Percentiles rank a stretch among this genome's conserved stretches.
phyloP scores from a whole-genome alignment of 2,888 invertebrate genomes.

The Clivina fossor region DNA sequence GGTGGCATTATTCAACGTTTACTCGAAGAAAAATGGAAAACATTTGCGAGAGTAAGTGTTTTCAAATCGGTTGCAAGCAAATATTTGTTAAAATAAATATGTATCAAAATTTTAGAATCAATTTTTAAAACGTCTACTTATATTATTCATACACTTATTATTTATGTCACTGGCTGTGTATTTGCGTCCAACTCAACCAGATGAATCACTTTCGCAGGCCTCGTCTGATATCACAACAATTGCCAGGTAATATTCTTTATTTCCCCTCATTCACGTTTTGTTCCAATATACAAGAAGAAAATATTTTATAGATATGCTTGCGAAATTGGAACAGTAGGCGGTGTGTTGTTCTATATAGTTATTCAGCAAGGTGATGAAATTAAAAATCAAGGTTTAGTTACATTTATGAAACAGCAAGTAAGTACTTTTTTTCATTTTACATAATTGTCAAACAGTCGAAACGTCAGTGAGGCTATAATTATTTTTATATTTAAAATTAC shows the following conservation, averaged over 20 bases:
- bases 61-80: not conserved
- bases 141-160: constrained; percentile 84
- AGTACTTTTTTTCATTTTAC: too few species aligned
- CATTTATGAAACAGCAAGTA: constrained; percentile 91
- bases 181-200: constrained; percentile 73
- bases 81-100: constrained; percentile 4
- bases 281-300: too few species aligned
- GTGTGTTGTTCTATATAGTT: constrained; percentile 85
- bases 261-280: too few species aligned
- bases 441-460: too few species aligned
- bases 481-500: too few species aligned
- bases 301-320: constrained; percentile 78
- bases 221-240: too few species aligned
- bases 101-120: constrained; percentile 67
- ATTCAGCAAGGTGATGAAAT: constrained; percentile 94
- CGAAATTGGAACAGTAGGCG: constrained; percentile 82
- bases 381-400: constrained; percentile 86
- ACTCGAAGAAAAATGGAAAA: constrained; percentile 99
- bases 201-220: constrained; percentile 57
- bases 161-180: constrained; percentile 90
- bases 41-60: constrained; percentile 82
- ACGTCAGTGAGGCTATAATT: too few species aligned
- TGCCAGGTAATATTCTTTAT: too few species aligned
- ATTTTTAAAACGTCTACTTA: constrained; percentile 86
- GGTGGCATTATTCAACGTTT: constrained; percentile 97